Evolutionary conservation across 2,888 invertebrate species (phyloP).

Genomic region (Netelia melanura): DNA sequence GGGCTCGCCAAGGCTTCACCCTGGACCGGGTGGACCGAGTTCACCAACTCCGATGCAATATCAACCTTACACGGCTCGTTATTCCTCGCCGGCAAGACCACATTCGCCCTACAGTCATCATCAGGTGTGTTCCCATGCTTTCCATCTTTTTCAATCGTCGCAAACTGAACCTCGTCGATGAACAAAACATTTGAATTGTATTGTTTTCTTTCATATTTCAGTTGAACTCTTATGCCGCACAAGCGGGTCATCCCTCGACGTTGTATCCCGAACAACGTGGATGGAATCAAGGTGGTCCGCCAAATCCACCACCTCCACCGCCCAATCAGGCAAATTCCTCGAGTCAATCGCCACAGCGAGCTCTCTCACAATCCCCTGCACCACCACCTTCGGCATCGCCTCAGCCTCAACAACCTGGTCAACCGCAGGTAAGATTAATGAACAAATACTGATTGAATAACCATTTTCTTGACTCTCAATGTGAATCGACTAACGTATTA

Average conservation of each 20-base stretch:
- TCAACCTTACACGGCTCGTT: constrained; percentile 84
- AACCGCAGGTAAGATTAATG: constrained; percentile 79
- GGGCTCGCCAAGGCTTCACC: constrained; percentile 83
- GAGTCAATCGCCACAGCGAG: constrained; percentile 83
- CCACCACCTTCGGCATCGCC: constrained; percentile 84
- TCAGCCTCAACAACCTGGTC: constrained; percentile 81
- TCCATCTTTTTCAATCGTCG: too few species aligned
- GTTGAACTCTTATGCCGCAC: constrained; percentile 82
- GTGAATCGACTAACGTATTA: constrained; percentile 46
- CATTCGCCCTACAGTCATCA: constrained; percentile 83
- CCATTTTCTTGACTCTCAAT: not conserved
- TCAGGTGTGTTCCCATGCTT: constrained; percentile 76
- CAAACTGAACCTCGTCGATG: not conserved
- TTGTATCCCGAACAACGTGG: constrained; percentile 83
- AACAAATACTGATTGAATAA: not conserved
- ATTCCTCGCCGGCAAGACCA: constrained; percentile 83
- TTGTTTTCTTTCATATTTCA: constrained; percentile 68
- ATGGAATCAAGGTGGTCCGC: constrained; percentile 82
- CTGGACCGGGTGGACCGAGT: constrained; percentile 83
- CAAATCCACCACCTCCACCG: constrained; percentile 81
- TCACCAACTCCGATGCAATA: constrained; percentile 84
- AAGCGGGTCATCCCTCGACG: constrained; percentile 81
- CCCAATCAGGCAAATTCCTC: constrained; percentile 82
- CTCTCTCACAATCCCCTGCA: constrained; percentile 83
- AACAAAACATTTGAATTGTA: not conserved